Percentiles rank a stretch among this genome's conserved stretches.
These are phyloP conservation scores for Gasterosteus nipponicus DNA, from an alignment of 2,113 vertebrate genomes.

Conservation along the genomic window DNA sequence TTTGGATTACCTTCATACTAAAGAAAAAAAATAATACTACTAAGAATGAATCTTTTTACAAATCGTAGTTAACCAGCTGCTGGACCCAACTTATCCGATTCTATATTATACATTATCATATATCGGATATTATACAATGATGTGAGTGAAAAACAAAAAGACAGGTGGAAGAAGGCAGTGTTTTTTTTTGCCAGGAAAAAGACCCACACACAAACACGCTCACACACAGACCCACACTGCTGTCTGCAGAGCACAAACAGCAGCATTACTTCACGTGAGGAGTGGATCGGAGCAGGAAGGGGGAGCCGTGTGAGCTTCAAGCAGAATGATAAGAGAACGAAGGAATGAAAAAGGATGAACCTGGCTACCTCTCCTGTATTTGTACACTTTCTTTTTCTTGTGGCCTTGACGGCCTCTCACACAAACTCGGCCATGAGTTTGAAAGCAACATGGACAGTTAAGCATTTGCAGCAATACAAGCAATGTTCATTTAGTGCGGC, in stretches of 20 bases:
- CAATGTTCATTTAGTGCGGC: neutral
- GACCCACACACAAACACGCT: neutral
- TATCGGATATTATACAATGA: too few species aligned
- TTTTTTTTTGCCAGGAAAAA: neutral
- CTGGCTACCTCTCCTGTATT: neutral
- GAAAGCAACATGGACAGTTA: neutral
- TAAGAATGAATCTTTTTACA: neutral
- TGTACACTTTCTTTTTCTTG: neutral
- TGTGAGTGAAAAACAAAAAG: too few species aligned
- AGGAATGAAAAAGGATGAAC: slow-evolving; percentile 9
- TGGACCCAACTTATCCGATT: too few species aligned
- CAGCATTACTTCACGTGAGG: neutral
- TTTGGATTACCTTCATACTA: neutral
- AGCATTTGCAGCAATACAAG: neutral
- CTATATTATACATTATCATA: too few species aligned
- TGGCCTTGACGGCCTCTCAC: neutral
- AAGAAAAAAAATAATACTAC: too few species aligned
- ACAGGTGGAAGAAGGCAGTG: neutral
- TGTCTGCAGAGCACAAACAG: too few species aligned
- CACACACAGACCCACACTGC: too few species aligned
- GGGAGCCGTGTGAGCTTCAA: slow-evolving; percentile 29
- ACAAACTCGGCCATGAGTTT: neutral
- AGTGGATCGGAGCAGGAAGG: slow-evolving; percentile 39
- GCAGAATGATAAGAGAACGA: slow-evolving; percentile 50
- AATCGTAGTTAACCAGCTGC: neutral